A percentile compares a stretch with the other conserved stretches of the same genome.
Conservation (phyloP, 2,888 invertebrate genomes). For the Leucophora obtusa region DNA sequence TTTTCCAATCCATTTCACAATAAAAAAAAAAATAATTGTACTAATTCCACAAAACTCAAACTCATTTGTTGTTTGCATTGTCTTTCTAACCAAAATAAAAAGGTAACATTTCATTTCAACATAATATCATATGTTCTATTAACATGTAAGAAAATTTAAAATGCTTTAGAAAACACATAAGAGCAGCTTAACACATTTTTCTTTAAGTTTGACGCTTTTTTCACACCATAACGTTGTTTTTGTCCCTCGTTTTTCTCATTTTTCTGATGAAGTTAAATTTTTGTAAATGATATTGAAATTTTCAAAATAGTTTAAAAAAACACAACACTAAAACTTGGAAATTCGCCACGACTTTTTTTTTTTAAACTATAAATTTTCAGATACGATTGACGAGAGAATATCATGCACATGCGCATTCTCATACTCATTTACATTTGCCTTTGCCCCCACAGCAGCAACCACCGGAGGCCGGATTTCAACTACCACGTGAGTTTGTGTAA, state of each 20-base stretch:
- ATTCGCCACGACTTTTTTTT: constrained; percentile 70
- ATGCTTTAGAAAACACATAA: no score
- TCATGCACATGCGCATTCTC: constrained; percentile 95
- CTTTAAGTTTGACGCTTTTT: constrained; percentile 23
- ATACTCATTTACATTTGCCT: constrained; percentile 94
- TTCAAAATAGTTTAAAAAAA: constrained; percentile 33
- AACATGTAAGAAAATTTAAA: constrained; percentile 15
- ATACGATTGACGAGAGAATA: constrained; percentile 96
- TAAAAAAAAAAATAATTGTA: not conserved
- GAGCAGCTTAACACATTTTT: constrained; percentile 33
- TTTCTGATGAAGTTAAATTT: constrained; percentile 21
- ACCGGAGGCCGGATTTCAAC: constrained; percentile 84
- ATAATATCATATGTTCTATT: constrained; percentile 43
- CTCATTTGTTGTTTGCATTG: constrained; percentile 14
- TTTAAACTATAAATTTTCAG: constrained; percentile 80
- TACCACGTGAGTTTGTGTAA: constrained; percentile 81
- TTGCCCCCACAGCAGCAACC: constrained; percentile 88
- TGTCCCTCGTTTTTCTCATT: constrained; percentile 52
- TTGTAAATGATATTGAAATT: constrained; percentile 46
- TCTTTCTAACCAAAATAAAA: not conserved
- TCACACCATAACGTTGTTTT: constrained; percentile 48
- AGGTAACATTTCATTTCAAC: not conserved
- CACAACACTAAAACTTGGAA: constrained; percentile 67
- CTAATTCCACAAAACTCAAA: constrained; percentile 6
- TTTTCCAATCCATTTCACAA: constrained; percentile 14